Evolutionary conservation across 2,888 invertebrate genomes (phyloP).

Genomic region (Archips crataeganus): DNA sequence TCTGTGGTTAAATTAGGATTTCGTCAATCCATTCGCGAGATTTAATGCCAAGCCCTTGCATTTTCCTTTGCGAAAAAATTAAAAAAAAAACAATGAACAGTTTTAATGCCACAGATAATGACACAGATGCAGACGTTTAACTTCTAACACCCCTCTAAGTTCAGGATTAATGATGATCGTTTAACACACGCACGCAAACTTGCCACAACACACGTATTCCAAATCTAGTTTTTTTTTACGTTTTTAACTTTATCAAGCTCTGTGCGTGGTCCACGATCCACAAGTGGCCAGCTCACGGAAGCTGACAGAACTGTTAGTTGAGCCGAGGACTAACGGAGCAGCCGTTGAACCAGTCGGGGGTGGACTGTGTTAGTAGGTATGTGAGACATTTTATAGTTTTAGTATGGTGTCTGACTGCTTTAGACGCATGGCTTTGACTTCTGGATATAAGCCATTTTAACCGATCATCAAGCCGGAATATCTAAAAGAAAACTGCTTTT

Average conservation of each 20-base stretch:
- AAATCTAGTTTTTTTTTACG: neutral
- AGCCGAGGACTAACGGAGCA: slow-evolving; percentile 31
- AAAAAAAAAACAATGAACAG: too few relatives aligned
- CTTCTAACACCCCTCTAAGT: too few relatives aligned
- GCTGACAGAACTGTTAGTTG: slow-evolving; percentile 40
- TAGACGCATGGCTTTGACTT: neutral
- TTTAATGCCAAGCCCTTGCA: too few relatives aligned
- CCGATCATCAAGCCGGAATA: slow-evolving; percentile 12
- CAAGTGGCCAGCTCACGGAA: slow-evolving; percentile 29
- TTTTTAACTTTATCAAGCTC: neutral
- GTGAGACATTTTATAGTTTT: slow-evolving; percentile 4
- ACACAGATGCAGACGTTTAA: too few relatives aligned
- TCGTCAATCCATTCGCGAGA: too few relatives aligned
- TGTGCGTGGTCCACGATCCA: slow-evolving; percentile 25
- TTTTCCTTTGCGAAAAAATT: too few relatives aligned
- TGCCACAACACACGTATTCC: neutral
- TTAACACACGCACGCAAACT: too few relatives aligned
- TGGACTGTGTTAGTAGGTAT: slow-evolving; percentile 21
- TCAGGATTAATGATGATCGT: too few relatives aligned
- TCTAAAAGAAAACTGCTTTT: neutral
- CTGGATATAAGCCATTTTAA: slow-evolving; percentile 10
- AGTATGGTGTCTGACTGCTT: neutral
- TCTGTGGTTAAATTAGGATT: too few relatives aligned
- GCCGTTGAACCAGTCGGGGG: slow-evolving; percentile 36
- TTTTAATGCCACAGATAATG: too few relatives aligned